phyloP scores from a whole-genome alignment of 2,113 vertebrate genomes.

The Mirza zaza region DNA sequence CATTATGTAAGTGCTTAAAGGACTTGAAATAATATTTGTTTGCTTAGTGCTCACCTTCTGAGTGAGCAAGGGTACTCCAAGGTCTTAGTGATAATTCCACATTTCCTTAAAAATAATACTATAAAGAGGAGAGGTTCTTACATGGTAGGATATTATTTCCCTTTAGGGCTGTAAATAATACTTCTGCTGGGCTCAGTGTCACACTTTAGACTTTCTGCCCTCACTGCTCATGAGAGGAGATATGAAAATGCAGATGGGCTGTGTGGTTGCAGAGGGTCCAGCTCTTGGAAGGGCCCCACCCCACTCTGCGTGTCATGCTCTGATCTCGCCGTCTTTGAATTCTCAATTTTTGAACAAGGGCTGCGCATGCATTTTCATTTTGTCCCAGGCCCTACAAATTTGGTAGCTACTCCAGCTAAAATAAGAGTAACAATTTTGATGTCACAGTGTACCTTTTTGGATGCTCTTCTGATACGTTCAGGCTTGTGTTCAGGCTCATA shows the following conservation, averaged over 20 bases:
- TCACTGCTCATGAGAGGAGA: background rate
- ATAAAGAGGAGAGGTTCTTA: background rate
- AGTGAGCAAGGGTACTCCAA: constrained; percentile 22
- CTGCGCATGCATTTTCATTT: background rate
- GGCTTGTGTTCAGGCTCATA: background rate
- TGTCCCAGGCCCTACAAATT: background rate
- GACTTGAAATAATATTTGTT: constrained; percentile 68
- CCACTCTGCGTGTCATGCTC: background rate
- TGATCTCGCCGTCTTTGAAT: background rate
- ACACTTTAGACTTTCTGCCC: background rate
- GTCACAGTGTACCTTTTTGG: background rate
- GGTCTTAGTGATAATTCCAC: background rate
- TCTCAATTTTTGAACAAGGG: background rate
- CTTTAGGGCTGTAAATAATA: background rate
- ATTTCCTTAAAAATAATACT: background rate
- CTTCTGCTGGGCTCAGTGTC: background rate
- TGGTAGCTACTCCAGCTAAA: background rate
- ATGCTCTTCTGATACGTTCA: background rate
- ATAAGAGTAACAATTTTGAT: background rate
- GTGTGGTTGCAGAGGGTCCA: background rate
- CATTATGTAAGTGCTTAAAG: constrained; percentile 88
- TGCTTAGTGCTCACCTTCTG: constrained; percentile 56
- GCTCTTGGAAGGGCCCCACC: background rate
- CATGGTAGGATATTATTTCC: background rate
- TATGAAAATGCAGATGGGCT: background rate